These are phyloP conservation scores for Cichlasoma orientale DNA, from an alignment of 2,797 vertebrate genomes.

Conservation along the genomic window DNA sequence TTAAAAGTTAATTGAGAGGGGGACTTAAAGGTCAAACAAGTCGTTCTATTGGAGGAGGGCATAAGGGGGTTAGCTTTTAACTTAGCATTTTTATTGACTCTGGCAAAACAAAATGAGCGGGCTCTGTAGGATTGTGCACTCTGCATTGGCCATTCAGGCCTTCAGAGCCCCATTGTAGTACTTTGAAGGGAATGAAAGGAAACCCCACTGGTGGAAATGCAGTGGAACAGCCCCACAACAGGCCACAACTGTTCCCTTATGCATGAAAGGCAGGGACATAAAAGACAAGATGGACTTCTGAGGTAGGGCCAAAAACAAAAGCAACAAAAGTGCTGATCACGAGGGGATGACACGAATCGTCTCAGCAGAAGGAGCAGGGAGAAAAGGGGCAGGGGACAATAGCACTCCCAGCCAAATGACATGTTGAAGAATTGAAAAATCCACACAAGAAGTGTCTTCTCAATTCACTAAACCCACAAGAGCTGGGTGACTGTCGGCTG, in stretches of 20 bases:
- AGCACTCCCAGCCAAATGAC: slow-evolving; percentile 93
- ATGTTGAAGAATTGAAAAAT: slow-evolving; percentile 97
- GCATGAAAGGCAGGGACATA: slow-evolving; percentile 99
- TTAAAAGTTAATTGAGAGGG: slow-evolving; percentile 86
- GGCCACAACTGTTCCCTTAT: slow-evolving; percentile 99
- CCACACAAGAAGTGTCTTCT: slow-evolving; percentile 94
- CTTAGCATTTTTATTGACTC: slow-evolving; percentile 99
- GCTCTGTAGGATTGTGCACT: slow-evolving; percentile 95
- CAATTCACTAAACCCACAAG: slow-evolving; percentile 89
- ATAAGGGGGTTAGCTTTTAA: slow-evolving; percentile 87
- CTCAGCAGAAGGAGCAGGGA: slow-evolving; percentile 87
- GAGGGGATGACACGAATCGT: slow-evolving; percentile 98
- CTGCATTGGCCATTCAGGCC: slow-evolving; percentile 97
- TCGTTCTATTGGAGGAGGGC: slow-evolving; percentile 77
- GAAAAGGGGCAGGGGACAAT: slow-evolving; percentile 89
- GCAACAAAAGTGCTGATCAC: slow-evolving; percentile 99
- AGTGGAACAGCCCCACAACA: slow-evolving; percentile 99
- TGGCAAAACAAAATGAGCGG: slow-evolving; percentile 98
- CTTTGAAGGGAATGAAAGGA: slow-evolving; percentile 98
- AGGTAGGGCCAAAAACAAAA: slow-evolving; percentile 99
- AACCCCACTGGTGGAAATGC: slow-evolving; percentile 99
- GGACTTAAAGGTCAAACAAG: slow-evolving; percentile 81
- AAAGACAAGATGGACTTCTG: slow-evolving; percentile 99
- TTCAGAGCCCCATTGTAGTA: slow-evolving; percentile 91
- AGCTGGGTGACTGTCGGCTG: slow-evolving; percentile 87